These are phyloP conservation scores for Platanista minor DNA, from an alignment of 2,113 vertebrate genomes.

Conservation along the genomic window DNA sequence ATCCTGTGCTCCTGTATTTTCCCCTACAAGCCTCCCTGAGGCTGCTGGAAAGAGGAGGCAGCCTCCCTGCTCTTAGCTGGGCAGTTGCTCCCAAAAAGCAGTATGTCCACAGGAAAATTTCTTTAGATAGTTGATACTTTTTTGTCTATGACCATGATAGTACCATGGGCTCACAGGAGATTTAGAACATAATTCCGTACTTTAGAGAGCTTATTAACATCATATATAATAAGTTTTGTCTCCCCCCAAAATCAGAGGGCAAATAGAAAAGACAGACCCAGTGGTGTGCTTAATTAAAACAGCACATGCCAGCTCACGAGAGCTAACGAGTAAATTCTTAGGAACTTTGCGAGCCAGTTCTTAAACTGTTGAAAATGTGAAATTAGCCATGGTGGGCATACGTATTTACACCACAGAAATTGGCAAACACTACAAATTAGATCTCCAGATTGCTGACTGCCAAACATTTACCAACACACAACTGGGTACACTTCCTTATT, in stretches of 20 bases:
- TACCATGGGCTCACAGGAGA: not conserved
- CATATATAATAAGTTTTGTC: too few relatives aligned
- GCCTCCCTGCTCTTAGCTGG: not conserved
- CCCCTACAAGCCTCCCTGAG: not conserved
- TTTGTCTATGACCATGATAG: not conserved
- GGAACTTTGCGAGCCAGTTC: not conserved
- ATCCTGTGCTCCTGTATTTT: not conserved
- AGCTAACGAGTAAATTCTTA: not conserved
- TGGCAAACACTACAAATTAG: not conserved
- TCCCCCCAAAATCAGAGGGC: not conserved
- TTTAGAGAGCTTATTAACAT: not conserved
- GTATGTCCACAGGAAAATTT: not conserved
- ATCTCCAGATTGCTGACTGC: not conserved
- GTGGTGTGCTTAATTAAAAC: not conserved
- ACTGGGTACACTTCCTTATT: not conserved
- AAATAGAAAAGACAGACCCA: not conserved
- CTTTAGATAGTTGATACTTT: not conserved
- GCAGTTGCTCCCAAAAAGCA: not conserved
- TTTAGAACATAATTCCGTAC: not conserved
- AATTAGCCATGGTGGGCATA: not conserved
- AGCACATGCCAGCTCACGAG: fast-evolving
- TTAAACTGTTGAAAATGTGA: not conserved
- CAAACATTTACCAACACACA: not conserved
- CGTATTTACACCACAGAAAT: not conserved
- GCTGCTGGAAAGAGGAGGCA: not conserved